phyloP scores from a whole-genome alignment of 2,888 invertebrate genomes.

The Dasysyrphus albostriatus region DNA sequence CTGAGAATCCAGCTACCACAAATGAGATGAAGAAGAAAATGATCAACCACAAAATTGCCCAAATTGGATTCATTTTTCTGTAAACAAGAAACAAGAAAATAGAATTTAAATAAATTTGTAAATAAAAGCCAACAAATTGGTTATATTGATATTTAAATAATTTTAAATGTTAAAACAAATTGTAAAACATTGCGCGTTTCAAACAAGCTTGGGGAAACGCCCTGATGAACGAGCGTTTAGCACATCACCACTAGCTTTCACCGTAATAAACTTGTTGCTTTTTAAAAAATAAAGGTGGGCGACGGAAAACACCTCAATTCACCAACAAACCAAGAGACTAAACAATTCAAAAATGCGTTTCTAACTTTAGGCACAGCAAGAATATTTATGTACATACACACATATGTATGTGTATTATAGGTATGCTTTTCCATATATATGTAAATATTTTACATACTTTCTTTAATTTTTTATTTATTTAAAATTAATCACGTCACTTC shows the following conservation, averaged over 20 bases:
- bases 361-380: background rate
- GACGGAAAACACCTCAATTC: background rate
- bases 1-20: conserved; percentile 88
- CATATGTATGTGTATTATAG: too few species aligned
- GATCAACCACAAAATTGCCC: conserved; percentile 89
- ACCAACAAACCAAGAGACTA: background rate
- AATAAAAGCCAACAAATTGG: background rate
- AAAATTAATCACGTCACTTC: background rate
- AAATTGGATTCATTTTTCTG: conserved; percentile 87
- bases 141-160: background rate
- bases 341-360: conserved; percentile 17
- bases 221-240: background rate
- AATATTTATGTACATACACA: too few species aligned
- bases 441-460: background rate
- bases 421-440: too few species aligned
- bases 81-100: conserved; percentile 32
- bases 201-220: conserved; percentile 29
- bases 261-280: conserved; percentile 1
- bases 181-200: background rate
- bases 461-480: background rate
- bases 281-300: conserved; percentile 6
- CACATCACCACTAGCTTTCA: conserved; percentile 12
- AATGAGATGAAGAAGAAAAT: conserved; percentile 88
- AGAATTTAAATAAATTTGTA: background rate
- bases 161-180: background rate